Evolutionary conservation across 64 coral and sea anemone species (phyloP).

Genomic region (Actinia equina): DNA sequence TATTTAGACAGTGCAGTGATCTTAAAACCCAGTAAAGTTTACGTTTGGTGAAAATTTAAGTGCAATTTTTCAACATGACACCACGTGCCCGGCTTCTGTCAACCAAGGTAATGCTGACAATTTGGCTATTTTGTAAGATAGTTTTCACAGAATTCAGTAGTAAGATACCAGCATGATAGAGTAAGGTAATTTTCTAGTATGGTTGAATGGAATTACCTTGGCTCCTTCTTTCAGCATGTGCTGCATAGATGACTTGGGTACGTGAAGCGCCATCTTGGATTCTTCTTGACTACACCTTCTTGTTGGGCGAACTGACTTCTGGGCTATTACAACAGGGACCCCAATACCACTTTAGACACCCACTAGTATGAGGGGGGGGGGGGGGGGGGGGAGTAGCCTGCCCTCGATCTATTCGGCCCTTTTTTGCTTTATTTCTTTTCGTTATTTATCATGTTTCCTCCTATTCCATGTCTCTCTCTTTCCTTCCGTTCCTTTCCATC

Average conservation of each 20-base stretch:
- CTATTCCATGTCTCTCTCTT: too few species aligned
- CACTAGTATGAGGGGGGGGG: too few species aligned
- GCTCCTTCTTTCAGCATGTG: slow-evolving; percentile 98
- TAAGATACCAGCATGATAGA: not conserved
- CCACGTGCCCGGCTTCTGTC: slow-evolving; percentile 11
- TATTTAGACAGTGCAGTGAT: not conserved
- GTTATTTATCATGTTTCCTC: not conserved
- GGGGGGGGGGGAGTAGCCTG: too few species aligned
- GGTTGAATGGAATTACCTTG: slow-evolving; percentile 45
- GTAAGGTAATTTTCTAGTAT: not conserved
- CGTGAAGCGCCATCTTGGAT: slow-evolving; percentile 93
- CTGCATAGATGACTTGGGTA: slow-evolving; percentile 91
- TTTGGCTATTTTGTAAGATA: not conserved
- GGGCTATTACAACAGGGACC: slow-evolving; percentile 1
- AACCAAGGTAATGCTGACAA: not conserved
- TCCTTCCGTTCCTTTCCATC: not conserved
- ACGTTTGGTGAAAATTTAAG: not conserved
- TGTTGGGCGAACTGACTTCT: not conserved
- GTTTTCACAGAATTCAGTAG: not conserved
- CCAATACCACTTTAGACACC: too few species aligned
- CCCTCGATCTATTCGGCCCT: too few species aligned
- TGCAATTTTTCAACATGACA: not conserved
- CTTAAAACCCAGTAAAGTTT: not conserved
- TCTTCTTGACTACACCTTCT: slow-evolving; percentile 8
- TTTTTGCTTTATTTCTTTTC: too few species aligned